Evolutionary conservation across 2,888 invertebrate genomes (phyloP).

Genomic region (Drosophila vallismaia): DNA sequence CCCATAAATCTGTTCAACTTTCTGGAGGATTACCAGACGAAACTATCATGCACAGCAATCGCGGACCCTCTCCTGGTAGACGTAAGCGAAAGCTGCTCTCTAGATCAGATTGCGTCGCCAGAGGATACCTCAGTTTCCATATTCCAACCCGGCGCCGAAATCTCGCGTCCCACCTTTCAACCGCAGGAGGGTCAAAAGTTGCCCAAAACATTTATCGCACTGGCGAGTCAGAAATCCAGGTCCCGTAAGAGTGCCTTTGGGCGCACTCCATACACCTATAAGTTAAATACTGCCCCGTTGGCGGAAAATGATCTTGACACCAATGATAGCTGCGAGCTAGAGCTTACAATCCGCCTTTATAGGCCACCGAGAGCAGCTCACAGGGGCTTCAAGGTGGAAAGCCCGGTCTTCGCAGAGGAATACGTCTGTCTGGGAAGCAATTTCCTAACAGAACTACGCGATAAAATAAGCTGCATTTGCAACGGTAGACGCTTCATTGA

Average conservation of each 20-base stretch:
- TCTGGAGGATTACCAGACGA: slow-evolving; percentile 57
- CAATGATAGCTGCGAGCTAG: slow-evolving; percentile 69
- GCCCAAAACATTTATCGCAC: slow-evolving; percentile 46
- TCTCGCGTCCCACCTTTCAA: slow-evolving; percentile 23
- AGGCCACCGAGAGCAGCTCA: slow-evolving; percentile 84
- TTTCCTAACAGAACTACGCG: slow-evolving; percentile 88
- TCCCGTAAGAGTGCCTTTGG: slow-evolving; percentile 65
- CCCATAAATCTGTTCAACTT: slow-evolving; percentile 66
- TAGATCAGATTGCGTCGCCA: slow-evolving; percentile 40
- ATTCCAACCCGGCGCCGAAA: slow-evolving; percentile 48
- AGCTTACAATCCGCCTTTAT: slow-evolving; percentile 85
- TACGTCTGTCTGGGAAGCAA: slow-evolving; percentile 88
- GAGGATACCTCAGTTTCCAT: slow-evolving; percentile 47
- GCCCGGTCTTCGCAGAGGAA: slow-evolving; percentile 85
- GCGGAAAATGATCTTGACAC: background rate
- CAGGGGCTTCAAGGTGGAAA: slow-evolving; percentile 64
- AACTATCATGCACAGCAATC: slow-evolving; percentile 30
- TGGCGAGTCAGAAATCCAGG: slow-evolving; percentile 46
- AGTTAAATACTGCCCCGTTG: slow-evolving; percentile 33
- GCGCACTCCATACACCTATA: slow-evolving; percentile 60
- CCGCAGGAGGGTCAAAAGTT: slow-evolving; percentile 32
- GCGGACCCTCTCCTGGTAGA: slow-evolving; percentile 37
- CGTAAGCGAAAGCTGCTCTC: slow-evolving; percentile 49
- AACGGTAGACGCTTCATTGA: slow-evolving; percentile 88
- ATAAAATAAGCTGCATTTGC: slow-evolving; percentile 89